Base-by-base conservation (phyloP, 1,140 invertebrate genomes). In the Saccostrea echinata region DNA sequence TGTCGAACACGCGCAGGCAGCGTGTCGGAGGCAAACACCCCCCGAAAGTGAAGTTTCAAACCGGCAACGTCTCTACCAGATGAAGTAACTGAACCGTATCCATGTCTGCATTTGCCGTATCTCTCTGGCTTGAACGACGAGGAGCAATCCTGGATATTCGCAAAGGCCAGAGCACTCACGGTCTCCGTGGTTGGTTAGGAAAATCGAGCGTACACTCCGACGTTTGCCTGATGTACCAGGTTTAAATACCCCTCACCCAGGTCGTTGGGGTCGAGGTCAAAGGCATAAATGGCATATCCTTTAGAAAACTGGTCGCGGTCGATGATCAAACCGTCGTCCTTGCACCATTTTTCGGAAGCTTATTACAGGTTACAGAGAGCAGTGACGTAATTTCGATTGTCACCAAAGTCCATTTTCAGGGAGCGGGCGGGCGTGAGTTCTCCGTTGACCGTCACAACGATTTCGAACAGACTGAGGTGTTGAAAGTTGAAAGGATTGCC, bases 401-500 rank as follows among this genome's bases (percentile, higher is more conserved):
- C 33, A 9, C 33, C 84, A 24, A 24, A 84, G 52, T 84, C 52
- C 30, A 84, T 16, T 24, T 84, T 84, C 9, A 52, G 30, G 51
- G 82, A 35, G 4, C 82, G 16, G 11, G 21, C 51, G 27, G 82
- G 82, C 1, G 51, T 18, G 51, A 16, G 24, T 51, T 84, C 82
- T 18, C 82, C 82, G 51, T 84, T 84, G 51, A 84, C 35, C 6
- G 35, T 33, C 30, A 81, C 30, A 6, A 81, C 76, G 12, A 81
- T 81, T 21, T 81, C 76, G 27, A 55, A 51, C n/a, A 87, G 4
- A 6, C 52, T 84, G 11, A 88, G 68, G 52, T 88, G 21, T n/a
- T 84, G 55, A 84, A 88, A 88, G 43, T 88, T 86, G 88, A 83
- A 89, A 3, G 88, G 80, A 76, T 89, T 86, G 30, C 84, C 84